Percentiles rank a stretch among this genome's conserved stretches.
phyloP scores from a whole-genome alignment of 2,888 invertebrate species.

The Parascotia fuliginaria region DNA sequence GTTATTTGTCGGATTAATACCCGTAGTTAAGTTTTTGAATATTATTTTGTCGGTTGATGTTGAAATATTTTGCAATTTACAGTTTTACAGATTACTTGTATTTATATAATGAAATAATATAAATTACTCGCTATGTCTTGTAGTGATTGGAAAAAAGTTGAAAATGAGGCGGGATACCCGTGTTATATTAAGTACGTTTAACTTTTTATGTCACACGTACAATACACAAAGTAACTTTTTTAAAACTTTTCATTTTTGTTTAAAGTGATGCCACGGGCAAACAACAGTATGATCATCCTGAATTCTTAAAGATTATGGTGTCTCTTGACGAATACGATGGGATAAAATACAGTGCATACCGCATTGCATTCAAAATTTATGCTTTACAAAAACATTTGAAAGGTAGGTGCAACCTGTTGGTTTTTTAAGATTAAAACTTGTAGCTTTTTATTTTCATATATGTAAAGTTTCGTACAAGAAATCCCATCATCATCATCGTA shows the following conservation, averaged over 20 bases:
- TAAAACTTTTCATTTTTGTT: slow-evolving; percentile 42
- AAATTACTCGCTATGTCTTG: slow-evolving; percentile 53
- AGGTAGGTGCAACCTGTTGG: slow-evolving; percentile 73
- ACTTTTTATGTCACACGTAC: slow-evolving; percentile 54
- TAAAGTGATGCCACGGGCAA: slow-evolving; percentile 78
- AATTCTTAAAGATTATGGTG: slow-evolving; percentile 84
- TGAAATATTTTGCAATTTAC: slow-evolving; percentile 12
- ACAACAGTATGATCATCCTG: slow-evolving; percentile 87
- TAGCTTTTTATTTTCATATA: too few species aligned
- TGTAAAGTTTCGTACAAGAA: too few species aligned
- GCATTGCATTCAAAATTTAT: slow-evolving; percentile 89
- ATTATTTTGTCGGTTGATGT: slow-evolving; percentile 57
- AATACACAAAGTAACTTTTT: slow-evolving; percentile 7
- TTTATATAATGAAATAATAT: slow-evolving; percentile 14
- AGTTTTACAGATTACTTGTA: too few species aligned
- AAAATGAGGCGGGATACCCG: slow-evolving; percentile 87
- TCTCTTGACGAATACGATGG: slow-evolving; percentile 87
- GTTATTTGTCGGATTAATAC: background rate
- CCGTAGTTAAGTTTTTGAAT: slow-evolving; percentile 52
- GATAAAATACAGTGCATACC: slow-evolving; percentile 91
- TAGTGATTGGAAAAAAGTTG: slow-evolving; percentile 83
- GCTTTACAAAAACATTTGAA: slow-evolving; percentile 81
- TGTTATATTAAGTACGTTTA: slow-evolving; percentile 85
- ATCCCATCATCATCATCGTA: too few species aligned
- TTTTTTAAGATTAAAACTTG: slow-evolving; percentile 4